phyloP scores from a whole-genome alignment of 2,888 invertebrate species.

The Heliconius erato region DNA sequence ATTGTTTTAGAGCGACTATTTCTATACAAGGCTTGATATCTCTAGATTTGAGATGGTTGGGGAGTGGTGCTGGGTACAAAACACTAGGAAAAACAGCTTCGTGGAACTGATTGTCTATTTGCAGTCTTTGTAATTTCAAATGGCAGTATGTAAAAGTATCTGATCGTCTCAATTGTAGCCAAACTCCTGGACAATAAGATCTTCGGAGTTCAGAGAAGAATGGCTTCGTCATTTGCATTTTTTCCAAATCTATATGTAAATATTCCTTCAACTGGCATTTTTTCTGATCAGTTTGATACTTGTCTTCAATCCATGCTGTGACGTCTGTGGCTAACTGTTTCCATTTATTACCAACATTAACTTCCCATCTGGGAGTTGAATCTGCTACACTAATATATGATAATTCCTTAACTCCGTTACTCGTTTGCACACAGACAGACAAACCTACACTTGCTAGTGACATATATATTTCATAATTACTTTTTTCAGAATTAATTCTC shows the following conservation, averaged over 20 bases:
- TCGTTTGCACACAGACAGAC: conserved; percentile 83
- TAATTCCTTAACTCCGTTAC: conserved; percentile 86
- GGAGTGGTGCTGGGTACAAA: conserved; percentile 86
- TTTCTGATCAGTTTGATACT: conserved; percentile 89
- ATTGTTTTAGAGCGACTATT: conserved; percentile 83
- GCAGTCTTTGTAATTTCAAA: conserved; percentile 87
- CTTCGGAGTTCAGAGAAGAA: conserved; percentile 92
- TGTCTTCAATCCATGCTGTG: conserved; percentile 93
- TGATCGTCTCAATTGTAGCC: conserved; percentile 90
- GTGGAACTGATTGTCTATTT: conserved; percentile 91
- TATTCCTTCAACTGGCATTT: conserved; percentile 92
- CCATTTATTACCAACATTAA: conserved; percentile 92
- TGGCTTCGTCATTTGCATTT: conserved; percentile 95
- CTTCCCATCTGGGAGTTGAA: conserved; percentile 92
- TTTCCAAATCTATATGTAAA: conserved; percentile 91
- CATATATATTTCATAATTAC: conserved; percentile 88
- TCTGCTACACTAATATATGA: conserved; percentile 89
- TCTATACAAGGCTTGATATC: conserved; percentile 87
- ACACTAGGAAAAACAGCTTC: conserved; percentile 90
- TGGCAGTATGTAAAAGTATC: conserved; percentile 88
- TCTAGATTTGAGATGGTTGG: conserved; percentile 72
- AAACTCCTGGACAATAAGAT: conserved; percentile 90
- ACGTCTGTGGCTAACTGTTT: conserved; percentile 91
- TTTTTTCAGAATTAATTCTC: conserved; percentile 88
- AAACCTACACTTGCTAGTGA: conserved; percentile 90